Conservation (phyloP, 2,888 invertebrate species). For the Criorhina ranunculi region DNA sequence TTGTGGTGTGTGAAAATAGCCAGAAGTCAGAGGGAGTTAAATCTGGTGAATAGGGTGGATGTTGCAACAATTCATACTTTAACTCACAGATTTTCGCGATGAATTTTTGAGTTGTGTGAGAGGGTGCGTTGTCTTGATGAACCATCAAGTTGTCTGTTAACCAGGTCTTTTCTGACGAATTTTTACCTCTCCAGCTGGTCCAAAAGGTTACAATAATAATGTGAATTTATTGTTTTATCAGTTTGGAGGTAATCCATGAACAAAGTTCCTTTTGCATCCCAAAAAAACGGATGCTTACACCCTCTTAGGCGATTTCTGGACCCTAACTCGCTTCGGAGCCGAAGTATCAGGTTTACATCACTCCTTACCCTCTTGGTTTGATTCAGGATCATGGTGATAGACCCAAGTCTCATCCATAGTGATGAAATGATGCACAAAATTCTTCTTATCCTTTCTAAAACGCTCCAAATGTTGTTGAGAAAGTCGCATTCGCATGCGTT, state of each 20-base stretch:
- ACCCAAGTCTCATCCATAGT: background rate
- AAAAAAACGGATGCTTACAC: background rate
- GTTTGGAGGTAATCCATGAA: too few relatives aligned
- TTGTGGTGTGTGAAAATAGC: background rate
- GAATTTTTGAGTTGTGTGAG: background rate
- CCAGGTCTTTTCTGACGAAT: background rate
- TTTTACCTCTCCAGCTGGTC: background rate
- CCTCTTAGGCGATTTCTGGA: background rate
- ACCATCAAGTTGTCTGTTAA: too few relatives aligned
- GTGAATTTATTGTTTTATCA: too few relatives aligned
- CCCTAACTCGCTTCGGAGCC: background rate
- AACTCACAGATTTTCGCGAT: background rate
- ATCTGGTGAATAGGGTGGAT: background rate
- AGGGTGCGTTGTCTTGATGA: background rate
- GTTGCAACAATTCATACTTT: too few relatives aligned
- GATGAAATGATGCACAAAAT: too few relatives aligned
- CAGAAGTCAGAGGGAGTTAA: background rate
- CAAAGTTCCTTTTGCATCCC: too few relatives aligned
- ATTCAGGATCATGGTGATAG: background rate
- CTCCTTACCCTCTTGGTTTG: background rate
- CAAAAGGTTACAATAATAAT: too few relatives aligned
- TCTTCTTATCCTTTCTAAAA: too few relatives aligned
- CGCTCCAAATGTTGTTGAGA: too few relatives aligned
- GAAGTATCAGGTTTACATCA: background rate
- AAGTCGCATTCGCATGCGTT: too few relatives aligned